Conservation (phyloP, 2,113 vertebrate genomes). For the Perognathus longimembris region DNA sequence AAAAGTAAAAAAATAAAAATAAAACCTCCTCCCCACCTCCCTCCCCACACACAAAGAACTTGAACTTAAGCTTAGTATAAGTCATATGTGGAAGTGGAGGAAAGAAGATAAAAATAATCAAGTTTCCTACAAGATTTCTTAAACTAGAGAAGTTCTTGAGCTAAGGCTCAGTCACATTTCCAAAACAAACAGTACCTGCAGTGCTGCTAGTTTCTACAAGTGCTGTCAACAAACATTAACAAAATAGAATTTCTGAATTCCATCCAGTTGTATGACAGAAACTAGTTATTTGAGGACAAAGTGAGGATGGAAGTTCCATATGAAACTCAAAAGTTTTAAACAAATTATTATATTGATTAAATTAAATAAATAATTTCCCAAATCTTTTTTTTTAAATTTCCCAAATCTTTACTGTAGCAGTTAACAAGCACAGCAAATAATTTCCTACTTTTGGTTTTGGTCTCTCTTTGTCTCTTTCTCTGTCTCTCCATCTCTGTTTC, state of each 20-base stretch:
- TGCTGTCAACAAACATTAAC: constrained; percentile 33
- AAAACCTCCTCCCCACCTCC: too few species aligned
- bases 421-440: background rate
- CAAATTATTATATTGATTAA: constrained; percentile 7
- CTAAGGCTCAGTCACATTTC: background rate
- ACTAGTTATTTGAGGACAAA: constrained; percentile 2
- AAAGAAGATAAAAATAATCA: background rate
- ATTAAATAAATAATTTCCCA: too few species aligned
- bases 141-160: background rate
- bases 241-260: background rate
- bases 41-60: background rate
- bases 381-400: background rate
- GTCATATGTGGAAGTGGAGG: background rate
- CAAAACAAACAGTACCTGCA: constrained; percentile 34
- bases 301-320: accelerated
- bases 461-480: background rate
- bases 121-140: background rate
- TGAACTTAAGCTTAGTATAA: background rate
- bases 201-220: background rate
- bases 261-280: constrained; percentile 3
- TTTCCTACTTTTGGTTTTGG: background rate
- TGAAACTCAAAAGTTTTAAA: background rate
- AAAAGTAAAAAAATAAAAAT: too few species aligned
- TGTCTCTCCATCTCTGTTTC: too few species aligned
- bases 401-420: background rate